Evolutionary conservation across 2,797 vertebrate species (phyloP).

Genomic region (Leptodactylus fallax): DNA sequence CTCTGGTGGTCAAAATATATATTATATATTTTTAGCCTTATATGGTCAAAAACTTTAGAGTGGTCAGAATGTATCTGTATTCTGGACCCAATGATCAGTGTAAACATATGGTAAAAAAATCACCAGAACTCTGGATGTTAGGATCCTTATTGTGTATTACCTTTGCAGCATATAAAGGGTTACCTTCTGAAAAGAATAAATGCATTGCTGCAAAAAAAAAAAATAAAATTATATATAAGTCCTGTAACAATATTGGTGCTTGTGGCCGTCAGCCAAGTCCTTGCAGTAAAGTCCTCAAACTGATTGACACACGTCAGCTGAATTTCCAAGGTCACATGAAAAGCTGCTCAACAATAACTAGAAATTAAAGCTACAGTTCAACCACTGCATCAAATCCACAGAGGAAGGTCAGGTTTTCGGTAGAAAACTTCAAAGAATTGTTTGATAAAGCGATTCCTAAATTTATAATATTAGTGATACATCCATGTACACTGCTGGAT

Average conservation of each 20-base stretch:
- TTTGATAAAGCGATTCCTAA: not conserved
- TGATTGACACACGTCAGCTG: conserved; percentile 7
- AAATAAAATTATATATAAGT: not conserved
- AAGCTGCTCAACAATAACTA: not conserved
- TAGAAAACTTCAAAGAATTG: not conserved
- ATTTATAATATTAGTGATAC: not conserved
- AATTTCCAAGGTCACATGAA: not conserved
- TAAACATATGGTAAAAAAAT: no score
- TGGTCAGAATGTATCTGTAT: no score
- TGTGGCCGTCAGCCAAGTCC: conserved; percentile 11
- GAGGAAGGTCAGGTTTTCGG: not conserved
- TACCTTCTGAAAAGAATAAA: not conserved
- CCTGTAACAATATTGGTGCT: not conserved
- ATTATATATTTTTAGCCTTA: no score
- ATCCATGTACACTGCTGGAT: not conserved
- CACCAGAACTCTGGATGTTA: no score
- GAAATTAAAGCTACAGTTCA: not conserved
- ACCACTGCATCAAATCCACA: not conserved
- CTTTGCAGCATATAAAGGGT: not conserved
- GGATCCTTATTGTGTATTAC: no score
- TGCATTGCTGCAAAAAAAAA: not conserved
- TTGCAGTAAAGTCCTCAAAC: not conserved
- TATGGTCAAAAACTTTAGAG: no score
- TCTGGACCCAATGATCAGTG: no score
- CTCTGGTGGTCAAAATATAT: no score